These are phyloP conservation scores for Poeciliopsis paucimaculata DNA, from an alignment of 2,797 vertebrate species.

Conservation along the genomic window DNA sequence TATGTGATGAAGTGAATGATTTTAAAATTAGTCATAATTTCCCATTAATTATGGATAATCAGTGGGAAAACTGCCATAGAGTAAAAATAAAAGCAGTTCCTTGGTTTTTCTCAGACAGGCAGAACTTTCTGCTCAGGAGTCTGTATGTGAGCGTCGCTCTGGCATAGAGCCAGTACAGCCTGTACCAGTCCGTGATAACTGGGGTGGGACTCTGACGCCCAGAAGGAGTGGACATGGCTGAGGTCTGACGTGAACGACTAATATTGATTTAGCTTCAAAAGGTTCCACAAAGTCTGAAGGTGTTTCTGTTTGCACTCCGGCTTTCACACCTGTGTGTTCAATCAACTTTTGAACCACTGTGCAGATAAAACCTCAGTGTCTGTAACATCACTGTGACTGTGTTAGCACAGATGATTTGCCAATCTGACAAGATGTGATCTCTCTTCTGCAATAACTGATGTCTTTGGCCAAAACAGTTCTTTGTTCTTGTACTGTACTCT, in stretches of 20 bases:
- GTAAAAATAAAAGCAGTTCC: background rate
- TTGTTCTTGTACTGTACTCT: background rate
- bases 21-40: background rate
- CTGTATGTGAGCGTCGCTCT: conserved; percentile 26
- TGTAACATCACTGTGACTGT: background rate
- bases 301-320: conserved; percentile 49
- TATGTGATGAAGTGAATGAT: background rate
- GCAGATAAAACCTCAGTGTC: background rate
- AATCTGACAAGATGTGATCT: background rate
- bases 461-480: background rate
- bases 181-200: conserved; percentile 58
- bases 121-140: conserved; percentile 15
- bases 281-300: conserved; percentile 35
- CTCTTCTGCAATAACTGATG: background rate
- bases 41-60: background rate
- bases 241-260: conserved; percentile 54
- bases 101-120: background rate
- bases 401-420: background rate
- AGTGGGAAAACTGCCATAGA: too few relatives aligned
- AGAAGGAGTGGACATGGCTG: conserved; percentile 25
- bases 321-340: conserved; percentile 10
- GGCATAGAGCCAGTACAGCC: conserved; percentile 52
- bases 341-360: background rate
- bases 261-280: conserved; percentile 77
- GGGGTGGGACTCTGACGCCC: conserved; percentile 32